Conservation (phyloP, 1,140 invertebrate genomes). For the Bombus pyrosoma region DNA sequence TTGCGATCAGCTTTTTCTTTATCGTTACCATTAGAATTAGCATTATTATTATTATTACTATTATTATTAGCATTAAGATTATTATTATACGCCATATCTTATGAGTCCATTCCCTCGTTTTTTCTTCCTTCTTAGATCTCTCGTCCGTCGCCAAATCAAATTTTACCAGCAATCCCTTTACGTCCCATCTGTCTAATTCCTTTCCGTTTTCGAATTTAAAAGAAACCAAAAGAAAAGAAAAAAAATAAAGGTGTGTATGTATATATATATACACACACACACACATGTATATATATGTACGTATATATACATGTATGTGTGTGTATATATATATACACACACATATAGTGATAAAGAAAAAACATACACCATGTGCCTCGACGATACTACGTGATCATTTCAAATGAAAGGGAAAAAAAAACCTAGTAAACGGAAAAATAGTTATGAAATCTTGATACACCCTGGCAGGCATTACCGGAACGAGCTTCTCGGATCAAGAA, state of each 20-base stretch:
- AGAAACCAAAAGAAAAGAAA: neutral
- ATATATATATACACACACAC: too few species aligned
- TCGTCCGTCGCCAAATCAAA: conserved; percentile 33
- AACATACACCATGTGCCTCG: neutral
- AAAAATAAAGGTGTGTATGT: neutral
- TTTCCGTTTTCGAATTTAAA: conserved; percentile 6
- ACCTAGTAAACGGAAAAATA: neutral
- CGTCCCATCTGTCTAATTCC: neutral
- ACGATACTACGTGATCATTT: neutral
- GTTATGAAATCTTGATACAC: neutral
- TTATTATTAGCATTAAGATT: conserved; percentile 24
- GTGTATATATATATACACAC: too few species aligned
- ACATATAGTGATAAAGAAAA: neutral
- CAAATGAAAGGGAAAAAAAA: neutral
- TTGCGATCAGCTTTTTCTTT: neutral
- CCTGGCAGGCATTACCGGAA: conserved; percentile 12
- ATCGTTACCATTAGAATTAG: conserved; percentile 15
- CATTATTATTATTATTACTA: conserved; percentile 27
- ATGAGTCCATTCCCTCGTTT: conserved; percentile 21
- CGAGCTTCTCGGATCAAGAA: conserved; percentile 44
- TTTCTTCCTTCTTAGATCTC: neutral
- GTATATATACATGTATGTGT: too few species aligned
- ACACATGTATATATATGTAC: fast-evolving
- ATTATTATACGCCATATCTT: conserved; percentile 39
- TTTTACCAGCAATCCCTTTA: neutral